These are phyloP conservation scores for Stichodactyla mertensii DNA, from an alignment of 64 coral and sea anemone species.

Conservation along the genomic window DNA sequence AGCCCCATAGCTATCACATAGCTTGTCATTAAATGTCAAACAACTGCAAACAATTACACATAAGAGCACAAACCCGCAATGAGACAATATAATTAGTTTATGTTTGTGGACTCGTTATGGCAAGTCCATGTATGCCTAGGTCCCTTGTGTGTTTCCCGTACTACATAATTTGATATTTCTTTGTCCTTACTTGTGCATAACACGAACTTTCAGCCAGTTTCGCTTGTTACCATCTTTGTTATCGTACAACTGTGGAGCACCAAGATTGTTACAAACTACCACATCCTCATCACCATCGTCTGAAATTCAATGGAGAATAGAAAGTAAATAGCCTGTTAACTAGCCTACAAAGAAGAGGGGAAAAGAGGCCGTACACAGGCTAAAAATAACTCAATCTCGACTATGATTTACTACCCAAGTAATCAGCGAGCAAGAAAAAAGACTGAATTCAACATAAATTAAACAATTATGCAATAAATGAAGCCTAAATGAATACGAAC, in stretches of 20 bases:
- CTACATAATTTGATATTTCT: background rate
- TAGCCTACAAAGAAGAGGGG: too few species aligned
- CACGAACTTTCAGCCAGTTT: slow-evolving; percentile 75
- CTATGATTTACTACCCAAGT: too few species aligned
- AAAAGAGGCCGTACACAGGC: too few species aligned
- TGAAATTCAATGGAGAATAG: slow-evolving; percentile 1
- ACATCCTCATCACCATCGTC: slow-evolving; percentile 90
- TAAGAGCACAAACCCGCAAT: background rate
- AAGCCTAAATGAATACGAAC: too few species aligned
- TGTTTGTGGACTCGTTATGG: too few species aligned
- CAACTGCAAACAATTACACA: slow-evolving; percentile 32
- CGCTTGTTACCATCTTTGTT: slow-evolving; percentile 56
- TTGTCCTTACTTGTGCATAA: slow-evolving; percentile 58
- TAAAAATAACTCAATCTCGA: too few species aligned
- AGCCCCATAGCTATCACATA: slow-evolving; percentile 77
- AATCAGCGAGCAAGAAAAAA: too few species aligned
- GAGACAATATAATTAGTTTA: background rate
- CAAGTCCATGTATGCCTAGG: too few species aligned
- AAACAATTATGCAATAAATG: too few species aligned
- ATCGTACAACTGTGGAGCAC: slow-evolving; percentile 57
- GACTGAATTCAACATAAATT: too few species aligned
- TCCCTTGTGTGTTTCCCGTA: too few species aligned
- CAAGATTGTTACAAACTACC: slow-evolving; percentile 81
- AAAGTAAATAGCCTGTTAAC: background rate
- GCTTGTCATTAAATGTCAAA: background rate